Evolutionary conservation across 1,140 invertebrate genomes (phyloP).

Genomic region (Colletes gigas): DNA sequence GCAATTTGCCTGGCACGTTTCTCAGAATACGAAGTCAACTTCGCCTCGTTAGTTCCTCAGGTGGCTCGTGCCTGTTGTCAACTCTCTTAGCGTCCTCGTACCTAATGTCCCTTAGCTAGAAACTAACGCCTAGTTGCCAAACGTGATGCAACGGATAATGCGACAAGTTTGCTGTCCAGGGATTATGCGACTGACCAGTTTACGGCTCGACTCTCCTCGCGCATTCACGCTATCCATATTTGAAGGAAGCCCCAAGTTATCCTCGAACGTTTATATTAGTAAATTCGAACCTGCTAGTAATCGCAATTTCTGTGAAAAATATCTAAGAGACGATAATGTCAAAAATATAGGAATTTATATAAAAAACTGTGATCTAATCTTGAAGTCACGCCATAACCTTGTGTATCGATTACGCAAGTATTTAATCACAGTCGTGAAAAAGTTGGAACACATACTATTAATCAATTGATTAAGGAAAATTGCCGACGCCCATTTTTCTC

Average conservation of each 20-base stretch:
- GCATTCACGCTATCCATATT: constrained; percentile 34
- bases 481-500: constrained; percentile 2
- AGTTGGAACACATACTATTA: background rate
- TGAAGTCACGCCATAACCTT: background rate
- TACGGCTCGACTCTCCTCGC: constrained; percentile 31
- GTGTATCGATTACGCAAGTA: background rate
- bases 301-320: background rate
- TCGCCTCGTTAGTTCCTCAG: constrained; percentile 45
- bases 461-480: background rate
- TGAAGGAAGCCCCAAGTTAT: constrained; percentile 4
- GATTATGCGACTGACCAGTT: constrained; percentile 63
- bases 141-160: constrained; percentile 63
- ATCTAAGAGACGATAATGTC: too few relatives aligned
- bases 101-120: constrained; percentile 51
- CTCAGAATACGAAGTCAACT: constrained; percentile 11
- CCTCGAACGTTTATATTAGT: constrained; percentile 6
- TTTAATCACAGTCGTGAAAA: background rate
- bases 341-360: background rate
- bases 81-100: constrained; percentile 51
- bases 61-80: constrained; percentile 52
- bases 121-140: constrained; percentile 56
- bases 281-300: background rate
- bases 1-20: constrained; percentile 18
- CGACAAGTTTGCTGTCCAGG: constrained; percentile 57
- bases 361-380: background rate